Base-by-base conservation (phyloP, 2,888 invertebrate species). In the Mesoligia furuncula region DNA sequence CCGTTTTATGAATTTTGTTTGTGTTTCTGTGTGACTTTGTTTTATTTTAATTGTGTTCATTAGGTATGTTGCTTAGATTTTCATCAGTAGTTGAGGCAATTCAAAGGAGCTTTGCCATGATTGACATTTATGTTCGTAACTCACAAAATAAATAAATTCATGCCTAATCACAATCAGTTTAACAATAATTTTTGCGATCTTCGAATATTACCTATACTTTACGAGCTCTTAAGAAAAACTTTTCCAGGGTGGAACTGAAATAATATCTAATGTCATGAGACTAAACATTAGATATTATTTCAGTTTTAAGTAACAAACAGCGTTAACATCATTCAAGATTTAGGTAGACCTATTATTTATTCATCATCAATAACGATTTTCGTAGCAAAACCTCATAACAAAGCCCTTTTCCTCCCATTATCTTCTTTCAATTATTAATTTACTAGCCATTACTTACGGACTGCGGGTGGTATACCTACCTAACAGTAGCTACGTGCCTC, bases 401-500 rank as follows among this genome's bases (percentile, higher is more conserved):
- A 69, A 69, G n/a, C 20, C 54, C n/a, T 39, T 39, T 54, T 7
- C n/a, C 5, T 24, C 5, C 24, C 24, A 57, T 61, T 8, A 45
- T 20, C 59, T 42, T 59, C 67, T 66, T 71, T 80, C 36, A 81
- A 80, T 80, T 31, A 80, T 45, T 65, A 80, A 75, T 64, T 69
- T 59, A 81, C 1, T 36, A 61, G 24, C 31, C 65, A 70, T 75
- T 81, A 36, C 57, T 75, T 81, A 36, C 57, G 15, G n/a, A 39
- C 15, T 70, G 39, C 6, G 48, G 67, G 3, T n/a, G 5, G 67
- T 76, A 67, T 77, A 62, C 11, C 62, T 36, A 62, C 54, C 36
- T 2, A 65, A 48, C 64, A 71, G 70, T 67, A n/a, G 76, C 31
- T 80, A 85, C 85, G 88, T 88, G 88, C 80, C 75, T 77, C 61